Conservation (phyloP, 2,113 vertebrate species). For the Eurystomus gularis region DNA sequence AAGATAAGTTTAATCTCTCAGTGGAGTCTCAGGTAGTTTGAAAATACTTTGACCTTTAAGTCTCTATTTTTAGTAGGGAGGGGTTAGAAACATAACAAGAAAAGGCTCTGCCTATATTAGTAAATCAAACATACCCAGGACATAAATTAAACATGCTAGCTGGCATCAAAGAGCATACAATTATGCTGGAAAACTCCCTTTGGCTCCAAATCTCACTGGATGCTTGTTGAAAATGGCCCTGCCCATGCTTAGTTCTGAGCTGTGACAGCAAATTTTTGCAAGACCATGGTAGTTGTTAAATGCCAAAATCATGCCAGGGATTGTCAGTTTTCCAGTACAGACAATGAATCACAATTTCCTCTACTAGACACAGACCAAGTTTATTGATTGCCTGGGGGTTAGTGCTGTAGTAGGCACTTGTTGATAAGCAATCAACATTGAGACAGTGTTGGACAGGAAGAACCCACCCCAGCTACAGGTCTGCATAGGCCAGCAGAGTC, state of each 20-base stretch:
- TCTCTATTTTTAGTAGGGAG: background rate
- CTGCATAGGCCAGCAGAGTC: background rate
- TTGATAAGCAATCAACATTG: background rate
- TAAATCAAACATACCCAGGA: background rate
- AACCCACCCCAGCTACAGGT: background rate
- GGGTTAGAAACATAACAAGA: background rate
- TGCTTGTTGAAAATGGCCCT: background rate
- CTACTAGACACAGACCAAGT: background rate
- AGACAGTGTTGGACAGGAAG: rapidly evolving
- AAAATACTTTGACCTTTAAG: constrained; percentile 21
- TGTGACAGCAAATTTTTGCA: background rate
- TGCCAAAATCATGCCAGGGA: background rate
- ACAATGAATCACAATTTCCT: background rate
- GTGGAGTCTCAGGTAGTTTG: background rate
- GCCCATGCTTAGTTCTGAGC: background rate
- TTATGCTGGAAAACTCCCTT: background rate
- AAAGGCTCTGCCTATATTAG: background rate
- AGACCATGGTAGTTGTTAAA: background rate
- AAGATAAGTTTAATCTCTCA: background rate
- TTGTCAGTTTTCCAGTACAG: background rate
- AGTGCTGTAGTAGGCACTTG: background rate
- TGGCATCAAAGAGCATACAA: background rate
- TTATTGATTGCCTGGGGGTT: background rate
- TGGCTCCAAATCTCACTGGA: background rate
- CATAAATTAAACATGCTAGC: background rate